Conservation (phyloP, 2,888 invertebrate species). For the Helobdella robusta region DNA sequence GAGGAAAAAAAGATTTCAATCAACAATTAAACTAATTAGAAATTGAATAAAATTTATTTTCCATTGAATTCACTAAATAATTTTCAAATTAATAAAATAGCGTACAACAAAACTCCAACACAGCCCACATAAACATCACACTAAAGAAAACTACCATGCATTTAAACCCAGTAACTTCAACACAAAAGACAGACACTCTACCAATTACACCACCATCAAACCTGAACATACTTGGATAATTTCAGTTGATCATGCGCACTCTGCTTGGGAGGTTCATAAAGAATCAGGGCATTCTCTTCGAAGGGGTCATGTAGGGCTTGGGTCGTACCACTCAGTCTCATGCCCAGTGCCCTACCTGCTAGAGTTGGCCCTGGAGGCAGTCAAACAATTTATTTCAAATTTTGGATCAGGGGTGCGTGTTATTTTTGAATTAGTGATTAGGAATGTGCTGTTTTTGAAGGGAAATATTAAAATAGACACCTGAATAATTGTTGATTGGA, state of each 20-base stretch:
- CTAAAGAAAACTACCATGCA: too few relatives aligned
- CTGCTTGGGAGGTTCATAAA: slow-evolving; percentile 73
- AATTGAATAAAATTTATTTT: too few relatives aligned
- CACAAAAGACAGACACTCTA: too few relatives aligned
- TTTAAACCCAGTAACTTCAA: too few relatives aligned
- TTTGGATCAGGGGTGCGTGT: not conserved
- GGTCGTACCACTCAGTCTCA: slow-evolving; percentile 58
- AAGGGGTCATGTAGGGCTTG: slow-evolving; percentile 80
- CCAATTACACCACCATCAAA: too few relatives aligned
- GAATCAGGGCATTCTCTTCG: slow-evolving; percentile 78
- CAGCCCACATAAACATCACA: too few relatives aligned
- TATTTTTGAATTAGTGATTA: not conserved
- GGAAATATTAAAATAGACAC: slow-evolving; percentile 38
- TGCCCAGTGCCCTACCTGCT: slow-evolving; percentile 68
- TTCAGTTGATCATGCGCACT: slow-evolving; percentile 79
- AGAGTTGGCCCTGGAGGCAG: slow-evolving; percentile 55
- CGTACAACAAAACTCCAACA: too few relatives aligned
- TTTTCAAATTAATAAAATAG: too few relatives aligned
- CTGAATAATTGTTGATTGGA: slow-evolving; percentile 75
- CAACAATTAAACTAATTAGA: too few relatives aligned
- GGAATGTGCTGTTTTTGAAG: not conserved
- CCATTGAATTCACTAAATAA: too few relatives aligned
- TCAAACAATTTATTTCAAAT: not conserved
- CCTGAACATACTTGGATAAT: slow-evolving; percentile 59
- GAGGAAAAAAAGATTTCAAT: too few relatives aligned